A percentile compares a stretch with the other conserved stretches of the same genome.
phyloP scores from a whole-genome alignment of 1,140 invertebrate genomes.

The Centruroides vittatus region DNA sequence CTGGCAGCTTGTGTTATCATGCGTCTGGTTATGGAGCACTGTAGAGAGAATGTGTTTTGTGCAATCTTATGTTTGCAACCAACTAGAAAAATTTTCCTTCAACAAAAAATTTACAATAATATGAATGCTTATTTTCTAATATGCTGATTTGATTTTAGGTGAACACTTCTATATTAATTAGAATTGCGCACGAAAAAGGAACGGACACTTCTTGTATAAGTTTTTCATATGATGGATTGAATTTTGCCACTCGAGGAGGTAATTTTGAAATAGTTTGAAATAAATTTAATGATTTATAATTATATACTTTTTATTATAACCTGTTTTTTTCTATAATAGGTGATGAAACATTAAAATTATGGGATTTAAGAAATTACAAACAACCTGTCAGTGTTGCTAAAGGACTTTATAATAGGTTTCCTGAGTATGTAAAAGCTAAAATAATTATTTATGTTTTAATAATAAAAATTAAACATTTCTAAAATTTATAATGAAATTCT shows the following conservation, averaged over 20 bases:
- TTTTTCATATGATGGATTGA: constrained; percentile 75
- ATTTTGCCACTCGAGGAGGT: constrained; percentile 56
- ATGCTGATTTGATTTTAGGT: constrained; percentile 26
- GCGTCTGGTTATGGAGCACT: no score
- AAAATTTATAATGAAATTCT: no score
- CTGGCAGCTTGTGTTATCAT: no score
- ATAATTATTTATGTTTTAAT: no score
- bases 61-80: no score
- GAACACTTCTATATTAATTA: constrained; percentile 58
- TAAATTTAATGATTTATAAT: no score
- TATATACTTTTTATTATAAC: no score
- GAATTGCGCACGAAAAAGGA: constrained; percentile 66
- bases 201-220: constrained; percentile 66
- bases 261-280: not conserved
- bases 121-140: not conserved
- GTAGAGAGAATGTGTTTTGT: no score
- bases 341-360: constrained; percentile 90
- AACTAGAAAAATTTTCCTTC: no score
- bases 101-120: no score
- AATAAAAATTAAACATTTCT: no score
- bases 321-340: constrained; percentile 27
- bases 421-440: constrained; percentile 35
- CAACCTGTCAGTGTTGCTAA: constrained; percentile 50
- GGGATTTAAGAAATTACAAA: constrained; percentile 79
- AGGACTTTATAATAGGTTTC: constrained; percentile 65